These are phyloP conservation scores for Epizoanthus fatuus DNA, from an alignment of 92 coral and sea anemone species.

Conservation along the genomic window DNA sequence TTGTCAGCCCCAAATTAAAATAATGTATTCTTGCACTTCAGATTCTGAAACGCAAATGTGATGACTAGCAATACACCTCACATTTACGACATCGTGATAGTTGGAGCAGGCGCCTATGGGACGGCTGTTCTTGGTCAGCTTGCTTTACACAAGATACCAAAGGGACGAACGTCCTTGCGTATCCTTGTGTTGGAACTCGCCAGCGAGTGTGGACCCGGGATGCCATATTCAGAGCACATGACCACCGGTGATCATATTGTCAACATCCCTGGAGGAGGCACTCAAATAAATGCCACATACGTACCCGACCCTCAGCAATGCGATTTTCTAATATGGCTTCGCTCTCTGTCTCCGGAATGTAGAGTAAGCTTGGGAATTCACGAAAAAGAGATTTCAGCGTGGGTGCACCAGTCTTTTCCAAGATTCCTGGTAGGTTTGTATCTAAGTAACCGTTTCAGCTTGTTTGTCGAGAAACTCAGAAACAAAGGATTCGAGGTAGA, in stretches of 20 bases:
- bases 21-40: too few species aligned
- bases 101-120: slow-evolving; percentile 66
- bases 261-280: slow-evolving; percentile 53
- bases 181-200: slow-evolving; percentile 33
- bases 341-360: slow-evolving; percentile 34
- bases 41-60: neutral
- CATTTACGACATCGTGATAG: slow-evolving; percentile 47
- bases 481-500: slow-evolving; percentile 42
- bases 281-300: slow-evolving; percentile 46
- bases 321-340: slow-evolving; percentile 49
- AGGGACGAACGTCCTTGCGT: neutral
- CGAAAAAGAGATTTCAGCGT: slow-evolving; percentile 23
- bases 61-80: slow-evolving; percentile 1
- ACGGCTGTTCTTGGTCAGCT: slow-evolving; percentile 48
- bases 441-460: slow-evolving; percentile 56
- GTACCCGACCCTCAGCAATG: slow-evolving; percentile 38
- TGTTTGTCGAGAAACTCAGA: slow-evolving; percentile 36
- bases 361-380: slow-evolving; percentile 37
- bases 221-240: slow-evolving; percentile 50
- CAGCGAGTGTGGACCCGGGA: slow-evolving; percentile 44
- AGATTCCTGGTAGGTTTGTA: slow-evolving; percentile 56
- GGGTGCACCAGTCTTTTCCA: slow-evolving; percentile 59
- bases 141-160: slow-evolving; percentile 25
- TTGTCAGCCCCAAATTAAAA: too few species aligned
- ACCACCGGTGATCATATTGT: slow-evolving; percentile 56